Conservation (phyloP, 2,113 vertebrate genomes). For the Elaphurus davidianus region DNA sequence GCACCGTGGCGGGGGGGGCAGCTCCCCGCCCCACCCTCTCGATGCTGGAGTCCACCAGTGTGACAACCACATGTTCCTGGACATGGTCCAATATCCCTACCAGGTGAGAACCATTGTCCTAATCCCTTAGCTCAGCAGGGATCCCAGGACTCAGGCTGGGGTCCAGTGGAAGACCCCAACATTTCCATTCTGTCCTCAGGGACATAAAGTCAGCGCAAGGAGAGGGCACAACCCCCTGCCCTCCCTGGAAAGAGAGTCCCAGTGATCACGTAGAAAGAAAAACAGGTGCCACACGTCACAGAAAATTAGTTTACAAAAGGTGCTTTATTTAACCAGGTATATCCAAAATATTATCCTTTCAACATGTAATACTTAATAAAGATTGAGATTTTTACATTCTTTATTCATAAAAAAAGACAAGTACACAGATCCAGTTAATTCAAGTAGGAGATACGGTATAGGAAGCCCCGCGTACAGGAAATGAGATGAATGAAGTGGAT, state of each 20-base stretch:
- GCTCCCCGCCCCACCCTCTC: background rate
- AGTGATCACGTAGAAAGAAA: background rate
- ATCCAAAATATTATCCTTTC: background rate
- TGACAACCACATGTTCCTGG: background rate
- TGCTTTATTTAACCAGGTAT: background rate
- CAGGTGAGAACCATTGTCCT: background rate
- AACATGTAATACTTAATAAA: background rate
- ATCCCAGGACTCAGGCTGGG: background rate
- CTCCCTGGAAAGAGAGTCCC: background rate
- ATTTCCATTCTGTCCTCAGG: background rate
- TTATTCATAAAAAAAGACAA: background rate
- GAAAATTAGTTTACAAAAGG: background rate
- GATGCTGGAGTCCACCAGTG: background rate
- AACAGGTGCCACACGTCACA: background rate
- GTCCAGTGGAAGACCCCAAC: background rate
- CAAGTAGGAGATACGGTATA: background rate
- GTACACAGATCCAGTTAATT: background rate
- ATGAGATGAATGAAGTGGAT: background rate
- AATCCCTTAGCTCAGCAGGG: background rate
- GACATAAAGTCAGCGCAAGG: background rate
- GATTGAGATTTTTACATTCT: background rate
- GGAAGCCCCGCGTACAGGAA: background rate
- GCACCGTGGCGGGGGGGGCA: rapidly evolving
- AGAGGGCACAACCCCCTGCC: background rate
- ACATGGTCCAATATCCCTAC: background rate